Conservation (phyloP, 2,113 vertebrate species). For the Phyllostomus discolor region DNA sequence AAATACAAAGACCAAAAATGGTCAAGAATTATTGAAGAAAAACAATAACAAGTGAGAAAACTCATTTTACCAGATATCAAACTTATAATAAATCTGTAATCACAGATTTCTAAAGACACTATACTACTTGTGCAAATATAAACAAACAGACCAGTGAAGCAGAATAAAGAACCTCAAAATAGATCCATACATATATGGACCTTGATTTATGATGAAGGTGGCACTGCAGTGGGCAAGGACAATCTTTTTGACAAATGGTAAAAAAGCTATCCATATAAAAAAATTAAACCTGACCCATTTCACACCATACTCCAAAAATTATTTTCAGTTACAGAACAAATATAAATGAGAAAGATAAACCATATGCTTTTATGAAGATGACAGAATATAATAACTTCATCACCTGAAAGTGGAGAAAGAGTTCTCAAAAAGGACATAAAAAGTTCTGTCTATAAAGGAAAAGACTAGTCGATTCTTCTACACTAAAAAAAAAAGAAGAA, state of each 20-base stretch:
- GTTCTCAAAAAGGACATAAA: background rate
- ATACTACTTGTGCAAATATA: background rate
- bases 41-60: background rate
- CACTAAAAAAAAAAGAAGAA: background rate
- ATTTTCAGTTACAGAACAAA: background rate
- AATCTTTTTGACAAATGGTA: background rate
- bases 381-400: background rate
- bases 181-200: too few relatives aligned
- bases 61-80: background rate
- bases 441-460: background rate
- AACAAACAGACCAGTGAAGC: background rate
- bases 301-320: background rate
- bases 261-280: background rate
- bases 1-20: background rate
- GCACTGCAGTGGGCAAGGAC: background rate
- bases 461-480: background rate
- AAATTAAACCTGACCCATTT: background rate
- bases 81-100: background rate
- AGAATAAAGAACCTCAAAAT: background rate
- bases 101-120: background rate
- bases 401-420: background rate
- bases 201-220: background rate
- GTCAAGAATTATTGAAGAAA: background rate
- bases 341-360: background rate
- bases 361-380: background rate